Conservation (phyloP, 2,113 vertebrate species). For the Pangasianodon gigas region DNA sequence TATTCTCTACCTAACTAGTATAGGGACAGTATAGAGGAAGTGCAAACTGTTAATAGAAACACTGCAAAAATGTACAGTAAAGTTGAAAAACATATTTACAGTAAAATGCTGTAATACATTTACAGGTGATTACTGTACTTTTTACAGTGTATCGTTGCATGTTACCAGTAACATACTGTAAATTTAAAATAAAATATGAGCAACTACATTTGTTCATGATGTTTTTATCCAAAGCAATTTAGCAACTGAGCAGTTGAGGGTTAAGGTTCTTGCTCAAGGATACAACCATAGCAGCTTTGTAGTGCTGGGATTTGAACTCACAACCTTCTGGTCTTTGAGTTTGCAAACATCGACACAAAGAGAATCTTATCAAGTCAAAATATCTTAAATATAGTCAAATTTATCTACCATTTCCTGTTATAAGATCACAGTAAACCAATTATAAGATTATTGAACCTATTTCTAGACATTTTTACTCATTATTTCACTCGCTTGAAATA, state of each 20-base stretch:
- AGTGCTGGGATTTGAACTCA: not conserved
- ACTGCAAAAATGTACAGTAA: not conserved
- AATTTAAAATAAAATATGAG: not conserved
- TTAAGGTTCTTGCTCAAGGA: not conserved
- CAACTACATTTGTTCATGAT: not conserved
- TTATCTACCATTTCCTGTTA: not conserved
- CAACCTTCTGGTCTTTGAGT: not conserved
- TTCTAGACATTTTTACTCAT: not conserved
- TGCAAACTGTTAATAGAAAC: not conserved
- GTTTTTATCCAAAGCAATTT: not conserved
- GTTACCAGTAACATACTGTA: not conserved
- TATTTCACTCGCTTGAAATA: not conserved
- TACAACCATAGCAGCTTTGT: not conserved
- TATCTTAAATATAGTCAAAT: not conserved
- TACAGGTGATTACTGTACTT: not conserved
- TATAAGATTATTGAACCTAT: not conserved
- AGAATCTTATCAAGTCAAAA: not conserved
- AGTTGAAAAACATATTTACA: not conserved
- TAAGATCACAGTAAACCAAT: not conserved
- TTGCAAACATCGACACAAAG: not conserved
- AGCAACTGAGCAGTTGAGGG: not conserved
- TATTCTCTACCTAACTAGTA: slow-evolving; percentile 55
- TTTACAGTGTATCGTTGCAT: not conserved
- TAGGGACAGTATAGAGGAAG: not conserved
- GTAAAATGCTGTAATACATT: not conserved